Evolutionary conservation across 1,140 invertebrate genomes (phyloP).

Genomic region (Campodea augens): DNA sequence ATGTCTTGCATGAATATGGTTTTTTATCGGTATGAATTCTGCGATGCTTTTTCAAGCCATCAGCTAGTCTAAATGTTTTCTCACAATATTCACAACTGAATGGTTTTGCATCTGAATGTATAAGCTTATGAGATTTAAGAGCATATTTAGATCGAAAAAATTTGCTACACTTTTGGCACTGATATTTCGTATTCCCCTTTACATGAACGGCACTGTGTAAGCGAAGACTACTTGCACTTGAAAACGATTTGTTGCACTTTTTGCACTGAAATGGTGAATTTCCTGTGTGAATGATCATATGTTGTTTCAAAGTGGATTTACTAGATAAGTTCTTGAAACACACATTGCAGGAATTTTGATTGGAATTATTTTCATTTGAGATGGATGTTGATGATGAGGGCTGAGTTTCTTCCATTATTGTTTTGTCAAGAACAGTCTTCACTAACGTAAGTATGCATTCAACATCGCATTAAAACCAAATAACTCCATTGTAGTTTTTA

Average conservation of each 20-base stretch:
- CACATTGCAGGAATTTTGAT: no score
- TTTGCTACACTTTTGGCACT: constrained; percentile 12
- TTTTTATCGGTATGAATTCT: constrained; percentile 18
- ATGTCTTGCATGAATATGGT: constrained; percentile 6
- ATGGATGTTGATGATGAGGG: no score
- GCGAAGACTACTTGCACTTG: not conserved
- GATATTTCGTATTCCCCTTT: not conserved
- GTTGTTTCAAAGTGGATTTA: not conserved
- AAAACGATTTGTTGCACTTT: not conserved
- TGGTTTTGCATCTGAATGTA: constrained; percentile 1
- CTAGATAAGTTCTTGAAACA: no score
- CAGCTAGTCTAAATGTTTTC: constrained; percentile 21
- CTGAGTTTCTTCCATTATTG: no score
- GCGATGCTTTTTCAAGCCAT: constrained; percentile 27
- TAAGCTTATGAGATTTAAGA: not conserved
- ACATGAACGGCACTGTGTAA: not conserved
- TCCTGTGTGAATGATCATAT: not conserved
- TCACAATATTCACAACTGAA: constrained; percentile 4
- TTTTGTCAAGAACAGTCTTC: no score
- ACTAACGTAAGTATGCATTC: no score
- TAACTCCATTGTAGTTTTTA: no score
- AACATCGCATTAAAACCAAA: no score
- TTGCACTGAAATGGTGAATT: not conserved
- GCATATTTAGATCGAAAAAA: constrained; percentile 19
- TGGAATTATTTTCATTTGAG: no score